A percentile compares a stretch with the other conserved stretches of the same genome.
Conservation (phyloP, 2,888 invertebrate species). For the Kryphioiulus occultus region DNA sequence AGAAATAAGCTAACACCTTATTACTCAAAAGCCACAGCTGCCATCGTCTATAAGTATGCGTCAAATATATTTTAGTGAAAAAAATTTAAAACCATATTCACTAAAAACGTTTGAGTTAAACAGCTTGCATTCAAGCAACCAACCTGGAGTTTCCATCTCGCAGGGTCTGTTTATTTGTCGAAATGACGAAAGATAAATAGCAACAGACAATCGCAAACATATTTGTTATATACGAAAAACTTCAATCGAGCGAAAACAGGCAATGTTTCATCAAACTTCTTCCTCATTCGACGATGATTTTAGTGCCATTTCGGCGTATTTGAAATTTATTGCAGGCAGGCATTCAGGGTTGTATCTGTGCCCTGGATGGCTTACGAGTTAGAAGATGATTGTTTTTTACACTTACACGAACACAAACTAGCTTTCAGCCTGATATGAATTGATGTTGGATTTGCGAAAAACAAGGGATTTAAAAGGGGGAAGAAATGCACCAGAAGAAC, state of each 20-base stretch:
- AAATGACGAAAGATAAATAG: background rate
- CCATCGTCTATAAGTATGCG: too few species aligned
- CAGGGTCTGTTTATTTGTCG: too few species aligned
- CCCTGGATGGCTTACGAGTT: background rate
- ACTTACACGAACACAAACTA: slow-evolving; percentile 5
- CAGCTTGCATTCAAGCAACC: too few species aligned
- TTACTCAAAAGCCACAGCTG: too few species aligned
- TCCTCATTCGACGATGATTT: background rate
- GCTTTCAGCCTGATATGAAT: slow-evolving; percentile 5
- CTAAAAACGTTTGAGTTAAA: too few species aligned
- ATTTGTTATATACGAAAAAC: background rate
- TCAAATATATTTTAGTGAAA: too few species aligned
- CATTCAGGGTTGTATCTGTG: background rate
- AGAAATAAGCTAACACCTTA: too few species aligned
- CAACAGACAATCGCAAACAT: background rate
- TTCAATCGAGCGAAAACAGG: background rate
- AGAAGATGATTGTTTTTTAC: slow-evolving; percentile 5
- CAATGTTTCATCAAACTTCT: background rate
- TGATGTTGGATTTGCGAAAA: slow-evolving; percentile 5
- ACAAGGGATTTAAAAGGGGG: background rate
- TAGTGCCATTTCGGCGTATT: background rate
- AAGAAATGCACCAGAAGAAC: slow-evolving; percentile 5
- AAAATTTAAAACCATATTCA: too few species aligned
- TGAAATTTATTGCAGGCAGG: background rate
- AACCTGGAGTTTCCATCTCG: too few species aligned